Base-by-base conservation (phyloP, 2,113 vertebrate species). In the Meles meles region DNA sequence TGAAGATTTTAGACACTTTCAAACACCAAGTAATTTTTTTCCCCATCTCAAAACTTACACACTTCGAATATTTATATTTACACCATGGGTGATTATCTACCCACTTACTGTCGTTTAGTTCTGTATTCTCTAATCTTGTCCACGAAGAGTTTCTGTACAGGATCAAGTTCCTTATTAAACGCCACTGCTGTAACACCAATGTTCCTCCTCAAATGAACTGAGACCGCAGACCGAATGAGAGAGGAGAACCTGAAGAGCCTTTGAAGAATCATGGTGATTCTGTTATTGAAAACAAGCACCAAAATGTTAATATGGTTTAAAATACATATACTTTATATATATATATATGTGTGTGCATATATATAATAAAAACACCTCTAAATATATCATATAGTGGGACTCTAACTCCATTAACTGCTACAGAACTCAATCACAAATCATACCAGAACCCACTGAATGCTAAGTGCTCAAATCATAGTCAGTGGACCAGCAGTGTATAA, bases 111-210 rank as follows among this genome's bases (percentile, higher is more conserved):
- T 99, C 99, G 99, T 98, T 99, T 99, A 29, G 95, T 96, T 94
- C 93, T 99, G 98, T 99, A 99, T 92, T 99, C 99, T 25, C 99
- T 99, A 97, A 99, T 99, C 98, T 99, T 99, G 98, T 99, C 99
- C 97, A 99, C 63, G 83, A 99, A 99, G 42, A 99, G 99, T 84
- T 99, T 99, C 99, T 99, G 99, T 77, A 99, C 92, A 0, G 99
- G 99, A 97, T 99, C 99, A 2, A 99, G 98, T 12, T 99, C 99
- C 97, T 98, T 99, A 97, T 99, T 99, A 95, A 99, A 99, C 15
- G 98, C 94, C 8, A 99, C 79, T 0, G 99, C 99, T 0, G 99
- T 99, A 29, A 99, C 85, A n/a, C 99, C 99, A 4, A 99, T 97
- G 98, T 99, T 99, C 97, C 99, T 99, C 93, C 98, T 99, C 86